Percentiles rank a stretch among this genome's conserved stretches.
phyloP scores from a whole-genome alignment of 1,140 invertebrate genomes.

The Drosophila santomea region DNA sequence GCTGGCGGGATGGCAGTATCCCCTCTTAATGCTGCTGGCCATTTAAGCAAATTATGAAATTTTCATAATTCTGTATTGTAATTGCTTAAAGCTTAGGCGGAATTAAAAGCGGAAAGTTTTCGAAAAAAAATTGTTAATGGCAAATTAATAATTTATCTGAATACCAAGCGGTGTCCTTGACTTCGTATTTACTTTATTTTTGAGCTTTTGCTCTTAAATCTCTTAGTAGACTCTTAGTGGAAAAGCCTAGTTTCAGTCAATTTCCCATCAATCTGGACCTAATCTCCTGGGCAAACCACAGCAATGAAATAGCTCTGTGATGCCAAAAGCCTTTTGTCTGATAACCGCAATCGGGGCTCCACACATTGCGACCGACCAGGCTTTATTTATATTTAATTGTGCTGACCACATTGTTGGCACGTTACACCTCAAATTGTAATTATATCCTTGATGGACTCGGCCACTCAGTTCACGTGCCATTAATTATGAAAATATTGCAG shows the following conservation, averaged over 20 bases:
- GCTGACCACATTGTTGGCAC: constrained; percentile 43
- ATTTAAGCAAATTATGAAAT: constrained; percentile 77
- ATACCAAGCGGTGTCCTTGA: no score
- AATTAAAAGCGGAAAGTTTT: constrained; percentile 15
- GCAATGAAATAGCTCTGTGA: constrained; percentile 26
- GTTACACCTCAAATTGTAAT: constrained; percentile 58
- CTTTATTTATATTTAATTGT: constrained; percentile 53
- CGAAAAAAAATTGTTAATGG: neutral
- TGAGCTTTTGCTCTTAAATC: neutral
- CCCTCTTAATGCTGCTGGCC: constrained; percentile 48
- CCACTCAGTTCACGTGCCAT: constrained; percentile 66
- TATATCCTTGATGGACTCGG: constrained; percentile 46
- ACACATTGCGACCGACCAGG: constrained; percentile 7
- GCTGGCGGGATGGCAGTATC: neutral
- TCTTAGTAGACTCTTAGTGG: no score
- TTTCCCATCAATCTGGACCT: constrained; percentile 10
- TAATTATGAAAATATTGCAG: constrained; percentile 77
- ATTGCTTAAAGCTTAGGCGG: constrained; percentile 59
- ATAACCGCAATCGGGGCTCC: constrained; percentile 21
- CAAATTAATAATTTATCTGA: constrained; percentile 8
- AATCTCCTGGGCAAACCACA: constrained; percentile 24
- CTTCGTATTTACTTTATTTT: neutral
- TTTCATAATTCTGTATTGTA: constrained; percentile 65
- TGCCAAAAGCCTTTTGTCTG: constrained; percentile 7
- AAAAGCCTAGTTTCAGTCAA: neutral